Base-by-base conservation (phyloP, 2,113 vertebrate genomes). In the Etheostoma cragini region DNA sequence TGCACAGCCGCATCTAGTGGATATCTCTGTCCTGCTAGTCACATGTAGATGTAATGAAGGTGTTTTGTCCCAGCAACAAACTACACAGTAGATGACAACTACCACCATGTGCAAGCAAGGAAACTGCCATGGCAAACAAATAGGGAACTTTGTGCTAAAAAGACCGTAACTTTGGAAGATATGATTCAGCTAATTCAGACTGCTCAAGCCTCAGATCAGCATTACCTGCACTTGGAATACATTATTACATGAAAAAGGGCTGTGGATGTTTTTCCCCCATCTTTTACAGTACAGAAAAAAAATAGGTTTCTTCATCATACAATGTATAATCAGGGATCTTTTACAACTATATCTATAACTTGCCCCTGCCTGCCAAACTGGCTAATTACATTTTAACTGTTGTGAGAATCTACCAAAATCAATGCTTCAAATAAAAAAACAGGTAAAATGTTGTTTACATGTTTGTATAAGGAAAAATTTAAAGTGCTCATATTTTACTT, bases 61-160 rank as follows among this genome's bases (percentile, higher is more conserved):
- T 33, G 3, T 19, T 60, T 42, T 52, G 14, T 47, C 22, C 35
- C 14, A 57, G 15, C 24, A 50, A 60, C 30, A 61, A 15, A 26
- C 4, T 10, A 15, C 12, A n/a, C n/a, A n/a, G 21, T 12, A n/a
- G 46, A 42, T 15, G 4, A n/a, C 1, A 0, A 2, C n/a, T 33
- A 22, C 10, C 1, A 63, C 0, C 0, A 47, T 14, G 6, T 24
- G 22, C 19, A 38, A 64, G 17, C 1, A 21, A 30, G 42, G 6
- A 54, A 56, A 53, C 46, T 21, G 4, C 45, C 3, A 4, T n/a
- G 3, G 17, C 8, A 61, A 45, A 62, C 15, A 30, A 54, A 30
- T 22, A 38, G 14, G 8, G 5, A 16, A 45, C n/a, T 45, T 57
- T 30, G 2, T 30, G 54, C 33, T 26, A 42, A 52, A 42, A 50